phyloP scores from a whole-genome alignment of 2,888 invertebrate genomes.

The Rhagophthalmus giganteus region DNA sequence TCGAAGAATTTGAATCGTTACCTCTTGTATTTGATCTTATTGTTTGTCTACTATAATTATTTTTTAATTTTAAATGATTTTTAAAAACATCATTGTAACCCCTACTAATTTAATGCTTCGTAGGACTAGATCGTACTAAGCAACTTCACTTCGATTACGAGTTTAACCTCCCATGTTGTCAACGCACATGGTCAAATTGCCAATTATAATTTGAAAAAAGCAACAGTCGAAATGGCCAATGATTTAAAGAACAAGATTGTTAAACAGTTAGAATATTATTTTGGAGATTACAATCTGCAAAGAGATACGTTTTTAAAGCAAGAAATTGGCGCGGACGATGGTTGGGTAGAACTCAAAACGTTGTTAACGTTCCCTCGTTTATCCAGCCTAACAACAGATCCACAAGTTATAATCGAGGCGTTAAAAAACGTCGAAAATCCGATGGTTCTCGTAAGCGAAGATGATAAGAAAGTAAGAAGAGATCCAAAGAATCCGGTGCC shows the following conservation, averaged over 20 bases:
- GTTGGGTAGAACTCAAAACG: constrained; percentile 85
- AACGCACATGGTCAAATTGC: not conserved
- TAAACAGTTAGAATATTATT: constrained; percentile 69
- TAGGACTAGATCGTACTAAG: too few species aligned
- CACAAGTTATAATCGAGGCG: constrained; percentile 71
- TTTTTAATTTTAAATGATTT: too few species aligned
- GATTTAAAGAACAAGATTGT: constrained; percentile 65
- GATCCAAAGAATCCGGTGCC: constrained; percentile 76
- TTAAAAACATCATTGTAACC: too few species aligned
- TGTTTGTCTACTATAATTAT: too few species aligned
- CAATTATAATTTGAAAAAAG: not conserved
- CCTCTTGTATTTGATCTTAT: too few species aligned
- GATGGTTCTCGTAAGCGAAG: constrained; percentile 69
- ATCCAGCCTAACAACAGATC: constrained; percentile 69
- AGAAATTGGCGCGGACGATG: constrained; percentile 82
- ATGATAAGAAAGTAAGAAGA: constrained; percentile 68
- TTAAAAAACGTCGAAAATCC: constrained; percentile 73
- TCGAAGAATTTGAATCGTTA: too few species aligned
- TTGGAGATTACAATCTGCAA: constrained; percentile 88
- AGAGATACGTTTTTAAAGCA: constrained; percentile 92
- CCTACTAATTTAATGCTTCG: too few species aligned
- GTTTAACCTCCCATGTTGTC: not conserved
- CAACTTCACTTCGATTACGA: too few species aligned
- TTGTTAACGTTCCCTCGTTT: constrained; percentile 89
- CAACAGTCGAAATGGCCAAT: constrained; percentile 40